A percentile compares a stretch with the other conserved stretches of the same genome.
Conservation (phyloP, 1,140 invertebrate genomes). For the Eumaeus atala region DNA sequence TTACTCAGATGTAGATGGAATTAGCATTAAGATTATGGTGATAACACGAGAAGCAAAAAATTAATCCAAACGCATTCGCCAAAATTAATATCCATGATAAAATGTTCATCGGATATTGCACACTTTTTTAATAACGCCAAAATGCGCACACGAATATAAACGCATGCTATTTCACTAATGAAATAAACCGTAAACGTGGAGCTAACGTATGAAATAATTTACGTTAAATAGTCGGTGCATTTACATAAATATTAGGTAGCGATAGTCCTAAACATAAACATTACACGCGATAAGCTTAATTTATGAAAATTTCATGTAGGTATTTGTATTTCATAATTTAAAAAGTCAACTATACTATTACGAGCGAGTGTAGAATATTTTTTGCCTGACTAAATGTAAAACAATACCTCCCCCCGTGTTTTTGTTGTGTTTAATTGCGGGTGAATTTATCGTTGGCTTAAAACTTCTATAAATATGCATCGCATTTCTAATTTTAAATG, state of each 20-base stretch:
- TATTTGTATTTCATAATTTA: constrained; percentile 51
- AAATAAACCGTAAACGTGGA: constrained; percentile 38
- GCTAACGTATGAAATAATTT: constrained; percentile 59
- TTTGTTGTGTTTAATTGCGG: constrained; percentile 3
- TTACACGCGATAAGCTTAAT: constrained; percentile 63
- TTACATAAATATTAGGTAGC: constrained; percentile 62
- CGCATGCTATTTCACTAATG: constrained; percentile 46
- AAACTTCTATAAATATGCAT: constrained; percentile 8
- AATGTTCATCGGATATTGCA: constrained; percentile 13
- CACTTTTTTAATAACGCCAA: constrained; percentile 19
- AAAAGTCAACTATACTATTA: constrained; percentile 43
- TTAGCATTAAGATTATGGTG: too few relatives aligned
- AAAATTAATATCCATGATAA: constrained; percentile 5
- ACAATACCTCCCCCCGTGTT: constrained; percentile 6
- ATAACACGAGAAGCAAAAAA: background rate
- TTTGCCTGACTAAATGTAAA: constrained; percentile 1
- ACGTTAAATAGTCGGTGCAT: constrained; percentile 54
- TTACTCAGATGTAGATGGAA: too few relatives aligned
- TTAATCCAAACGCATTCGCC: constrained; percentile 9
- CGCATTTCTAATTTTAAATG: background rate
- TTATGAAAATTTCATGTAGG: constrained; percentile 53
- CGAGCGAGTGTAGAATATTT: constrained; percentile 16
- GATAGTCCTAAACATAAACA: constrained; percentile 63
- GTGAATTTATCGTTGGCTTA: constrained; percentile 6
- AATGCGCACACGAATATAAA: constrained; percentile 37